Percentiles rank a stretch among this genome's conserved stretches.
These are phyloP conservation scores for Chamaea fasciata DNA, from an alignment of 2,113 vertebrate species.

Conservation along the genomic window DNA sequence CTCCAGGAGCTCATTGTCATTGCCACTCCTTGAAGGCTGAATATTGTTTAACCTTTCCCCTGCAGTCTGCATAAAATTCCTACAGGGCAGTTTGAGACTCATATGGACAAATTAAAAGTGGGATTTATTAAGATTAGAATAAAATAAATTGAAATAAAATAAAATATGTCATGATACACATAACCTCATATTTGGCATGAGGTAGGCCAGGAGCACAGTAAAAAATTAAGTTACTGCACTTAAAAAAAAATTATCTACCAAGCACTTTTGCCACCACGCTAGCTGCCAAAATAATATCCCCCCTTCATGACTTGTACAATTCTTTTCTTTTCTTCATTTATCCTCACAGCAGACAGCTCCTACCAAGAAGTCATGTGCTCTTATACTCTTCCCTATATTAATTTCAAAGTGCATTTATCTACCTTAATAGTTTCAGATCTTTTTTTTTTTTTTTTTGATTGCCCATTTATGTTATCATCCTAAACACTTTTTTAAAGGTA, in stretches of 20 bases:
- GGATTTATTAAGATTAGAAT: slow-evolving; percentile 40
- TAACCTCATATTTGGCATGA: background rate
- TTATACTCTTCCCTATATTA: background rate
- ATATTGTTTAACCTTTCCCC: slow-evolving; percentile 37
- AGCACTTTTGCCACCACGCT: background rate
- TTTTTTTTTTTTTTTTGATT: background rate
- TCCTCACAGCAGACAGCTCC: background rate
- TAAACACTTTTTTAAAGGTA: background rate
- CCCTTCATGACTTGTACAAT: background rate
- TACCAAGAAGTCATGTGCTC: slow-evolving; percentile 25
- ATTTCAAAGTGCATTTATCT: background rate
- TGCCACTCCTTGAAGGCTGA: slow-evolving; percentile 19
- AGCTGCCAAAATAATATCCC: background rate
- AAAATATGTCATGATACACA: background rate
- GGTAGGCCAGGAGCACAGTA: background rate
- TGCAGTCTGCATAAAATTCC: slow-evolving; percentile 31
- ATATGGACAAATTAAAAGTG: slow-evolving; percentile 21
- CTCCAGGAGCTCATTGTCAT: background rate
- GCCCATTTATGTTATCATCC: background rate
- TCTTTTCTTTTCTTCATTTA: background rate
- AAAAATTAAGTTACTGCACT: slow-evolving; percentile 26
- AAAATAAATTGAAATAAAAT: slow-evolving; percentile 20
- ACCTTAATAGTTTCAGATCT: background rate
- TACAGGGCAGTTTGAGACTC: background rate
- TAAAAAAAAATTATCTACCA: slow-evolving; percentile 45